Base-by-base conservation (phyloP, 2,888 invertebrate genomes). In the Cosmia trapezina region DNA sequence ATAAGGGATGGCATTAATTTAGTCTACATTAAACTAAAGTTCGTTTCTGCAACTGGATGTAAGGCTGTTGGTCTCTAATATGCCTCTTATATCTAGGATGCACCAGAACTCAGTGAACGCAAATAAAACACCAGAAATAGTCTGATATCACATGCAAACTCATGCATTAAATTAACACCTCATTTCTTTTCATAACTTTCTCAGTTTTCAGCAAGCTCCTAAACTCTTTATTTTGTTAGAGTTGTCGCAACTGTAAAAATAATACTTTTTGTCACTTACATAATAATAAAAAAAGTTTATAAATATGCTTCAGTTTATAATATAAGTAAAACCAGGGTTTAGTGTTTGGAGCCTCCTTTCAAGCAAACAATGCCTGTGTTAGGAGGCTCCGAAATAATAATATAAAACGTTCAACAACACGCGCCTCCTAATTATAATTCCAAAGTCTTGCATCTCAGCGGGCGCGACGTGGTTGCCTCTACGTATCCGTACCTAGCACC, bases 341-440 rank as follows among this genome's bases (percentile, higher is more conserved):
- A 28, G 28, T 28, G 28, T 28, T 28, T 28, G 28, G 28, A 28
- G 28, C 28, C 28, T 28, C 28, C 28, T 28, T 28, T 28, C 3
- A 28, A 28, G 28, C 28, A 28, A 64, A 61, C 33, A 61, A 73
- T 45, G 54, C 65, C 45, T 28, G 28, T 28, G 28, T 28, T 28
- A 28, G 28, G 28, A 28, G 28, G 3, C 28, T 28, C 28, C 4
- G 6, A 37, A 5, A 37, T 65, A 54, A 67, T 56, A 53, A 66
- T 57, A 60, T 62, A 74, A 64, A 80, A 75, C 61, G 65, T 59
- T 66, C 70, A 70, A 60, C 71, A 68, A 75, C 76, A 79, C 57
- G 76, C 85, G 76, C 79, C 70, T 84, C 85, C 85, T 86, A 85
- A 85, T 86, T 86, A 86, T 87, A 85, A 84, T 86, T 82, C 80